A percentile compares a stretch with the other conserved stretches of the same genome.
Conservation (phyloP, 30 jellyfish, hydroid and myxozoan genomes). For the Turritopsis rubra region DNA sequence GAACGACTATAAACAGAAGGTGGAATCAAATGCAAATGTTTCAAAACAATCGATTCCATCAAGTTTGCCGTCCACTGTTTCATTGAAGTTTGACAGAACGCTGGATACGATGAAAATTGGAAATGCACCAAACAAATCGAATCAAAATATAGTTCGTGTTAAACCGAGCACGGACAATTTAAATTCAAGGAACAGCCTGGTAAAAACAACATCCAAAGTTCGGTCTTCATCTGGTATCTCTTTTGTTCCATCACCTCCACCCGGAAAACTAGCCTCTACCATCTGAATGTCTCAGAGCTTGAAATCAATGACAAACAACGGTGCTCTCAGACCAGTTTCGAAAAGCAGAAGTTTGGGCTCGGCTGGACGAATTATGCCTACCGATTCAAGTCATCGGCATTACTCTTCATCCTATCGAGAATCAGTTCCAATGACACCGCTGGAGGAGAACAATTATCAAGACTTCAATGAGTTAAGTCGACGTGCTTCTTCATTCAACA, state of each 20-base stretch:
- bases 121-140: background rate
- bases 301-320: constrained; percentile 20
- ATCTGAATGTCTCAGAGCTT: constrained; percentile 5
- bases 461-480: background rate
- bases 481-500: background rate
- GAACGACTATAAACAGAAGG: background rate
- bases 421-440: constrained; percentile 8
- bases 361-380: constrained; percentile 11
- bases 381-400: constrained; percentile 9
- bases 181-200: background rate
- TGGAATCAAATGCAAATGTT: background rate
- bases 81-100: background rate
- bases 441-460: background rate
- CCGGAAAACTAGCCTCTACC: background rate
- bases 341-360: constrained; percentile 28
- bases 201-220: constrained; percentile 2
- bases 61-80: background rate
- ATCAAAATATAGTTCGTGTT: background rate
- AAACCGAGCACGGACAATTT: background rate
- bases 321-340: background rate
- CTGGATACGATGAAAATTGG: background rate
- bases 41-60: too few relatives aligned
- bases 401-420: constrained; percentile 18
- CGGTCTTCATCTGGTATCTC: background rate
- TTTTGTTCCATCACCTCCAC: constrained; percentile 23